A percentile compares a stretch with the other conserved stretches of the same genome.
Conservation (phyloP, 2,888 invertebrate species). For the Eilema depressum region DNA sequence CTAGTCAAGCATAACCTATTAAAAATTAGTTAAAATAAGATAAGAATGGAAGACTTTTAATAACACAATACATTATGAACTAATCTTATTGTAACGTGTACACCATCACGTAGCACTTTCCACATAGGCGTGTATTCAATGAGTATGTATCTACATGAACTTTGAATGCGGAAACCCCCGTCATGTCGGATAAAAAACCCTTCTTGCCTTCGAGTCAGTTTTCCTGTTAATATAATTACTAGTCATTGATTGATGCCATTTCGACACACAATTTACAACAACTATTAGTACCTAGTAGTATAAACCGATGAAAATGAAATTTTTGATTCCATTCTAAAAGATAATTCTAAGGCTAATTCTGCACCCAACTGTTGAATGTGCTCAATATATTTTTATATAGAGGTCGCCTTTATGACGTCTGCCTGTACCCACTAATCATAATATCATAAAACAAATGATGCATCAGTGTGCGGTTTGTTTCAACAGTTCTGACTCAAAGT, state of each 20-base stretch:
- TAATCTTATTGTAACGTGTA: no score
- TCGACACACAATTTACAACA: background rate
- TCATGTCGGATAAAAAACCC: background rate
- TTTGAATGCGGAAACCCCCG: constrained; percentile 12
- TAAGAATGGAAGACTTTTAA: no score
- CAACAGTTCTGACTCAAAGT: constrained; percentile 34
- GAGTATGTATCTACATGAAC: background rate
- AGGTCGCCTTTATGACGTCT: background rate
- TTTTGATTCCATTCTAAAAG: no score
- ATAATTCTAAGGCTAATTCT: no score
- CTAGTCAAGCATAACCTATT: no score
- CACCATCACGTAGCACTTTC: no score
- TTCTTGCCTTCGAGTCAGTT: constrained; percentile 8
- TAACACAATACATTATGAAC: no score
- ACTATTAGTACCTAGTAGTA: background rate
- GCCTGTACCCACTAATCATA: background rate
- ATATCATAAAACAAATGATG: constrained; percentile 23
- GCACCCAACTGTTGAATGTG: background rate
- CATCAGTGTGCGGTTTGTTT: constrained; percentile 38
- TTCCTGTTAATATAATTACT: background rate
- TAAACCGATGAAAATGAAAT: no score
- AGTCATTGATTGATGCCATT: background rate
- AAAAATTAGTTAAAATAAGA: no score
- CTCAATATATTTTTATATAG: background rate
- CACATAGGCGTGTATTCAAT: background rate